Evolutionary conservation across 2,797 vertebrate genomes (phyloP).

Genomic region (Rhinophrynus dorsalis): DNA sequence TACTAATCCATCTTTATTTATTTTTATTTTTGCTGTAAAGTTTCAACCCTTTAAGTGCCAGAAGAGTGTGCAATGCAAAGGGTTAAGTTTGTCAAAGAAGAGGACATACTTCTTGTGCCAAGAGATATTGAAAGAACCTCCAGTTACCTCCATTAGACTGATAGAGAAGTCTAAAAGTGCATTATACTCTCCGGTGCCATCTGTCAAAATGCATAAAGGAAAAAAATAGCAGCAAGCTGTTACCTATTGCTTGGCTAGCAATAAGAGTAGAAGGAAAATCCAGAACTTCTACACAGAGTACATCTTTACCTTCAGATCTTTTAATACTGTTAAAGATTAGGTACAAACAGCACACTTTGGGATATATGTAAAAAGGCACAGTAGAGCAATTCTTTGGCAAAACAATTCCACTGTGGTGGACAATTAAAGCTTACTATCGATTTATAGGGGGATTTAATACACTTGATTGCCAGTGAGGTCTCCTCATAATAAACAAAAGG

Average conservation of each 20-base stretch:
- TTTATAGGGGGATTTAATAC: too few species aligned
- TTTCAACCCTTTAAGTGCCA: too few species aligned
- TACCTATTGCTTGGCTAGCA: conserved; percentile 69
- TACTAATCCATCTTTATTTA: too few species aligned
- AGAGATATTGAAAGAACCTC: conserved; percentile 81
- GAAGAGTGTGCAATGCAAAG: too few species aligned
- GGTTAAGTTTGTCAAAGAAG: conserved; percentile 74
- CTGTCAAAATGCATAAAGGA: conserved; percentile 87
- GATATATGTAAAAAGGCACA: too few species aligned
- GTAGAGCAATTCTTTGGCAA: too few species aligned
- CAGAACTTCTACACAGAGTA: conserved; percentile 59
- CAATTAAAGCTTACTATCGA: too few species aligned
- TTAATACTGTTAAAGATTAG: not conserved
- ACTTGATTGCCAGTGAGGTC: too few species aligned
- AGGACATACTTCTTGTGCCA: conserved; percentile 81
- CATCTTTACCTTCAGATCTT: conserved; percentile 11
- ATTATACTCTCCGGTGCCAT: conserved; percentile 88
- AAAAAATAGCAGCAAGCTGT: conserved; percentile 81
- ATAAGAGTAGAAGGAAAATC: conserved; percentile 75
- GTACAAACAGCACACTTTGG: too few species aligned
- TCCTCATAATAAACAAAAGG: too few species aligned
- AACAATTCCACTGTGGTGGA: too few species aligned
- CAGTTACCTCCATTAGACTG: conserved; percentile 89
- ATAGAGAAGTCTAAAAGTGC: conserved; percentile 87
- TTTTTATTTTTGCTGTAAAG: too few species aligned